Evolutionary conservation across 2,888 invertebrate genomes (phyloP).

Genomic region (Drosophila limbata): DNA sequence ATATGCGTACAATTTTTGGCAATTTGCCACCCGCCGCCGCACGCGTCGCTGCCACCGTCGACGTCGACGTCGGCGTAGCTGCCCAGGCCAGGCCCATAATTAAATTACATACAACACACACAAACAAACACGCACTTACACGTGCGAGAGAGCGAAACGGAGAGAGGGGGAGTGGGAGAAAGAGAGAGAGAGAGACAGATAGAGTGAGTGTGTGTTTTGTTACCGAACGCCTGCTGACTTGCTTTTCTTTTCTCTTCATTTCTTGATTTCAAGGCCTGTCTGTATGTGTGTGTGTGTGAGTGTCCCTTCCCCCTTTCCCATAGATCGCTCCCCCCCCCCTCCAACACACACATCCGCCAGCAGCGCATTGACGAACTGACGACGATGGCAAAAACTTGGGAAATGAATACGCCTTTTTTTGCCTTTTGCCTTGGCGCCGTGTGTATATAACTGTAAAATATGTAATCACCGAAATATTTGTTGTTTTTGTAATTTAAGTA

Average conservation of each 20-base stretch:
- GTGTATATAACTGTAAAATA: conserved; percentile 60
- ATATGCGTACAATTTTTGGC: conserved; percentile 81
- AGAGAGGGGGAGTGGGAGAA: not conserved
- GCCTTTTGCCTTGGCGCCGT: conserved; percentile 45
- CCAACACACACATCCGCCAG: conserved; percentile 55
- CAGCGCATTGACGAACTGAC: conserved; percentile 38
- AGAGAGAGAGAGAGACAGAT: not conserved
- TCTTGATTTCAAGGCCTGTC: conserved; percentile 59
- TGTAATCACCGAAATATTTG: conserved; percentile 69
- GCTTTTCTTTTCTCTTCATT: conserved; percentile 60
- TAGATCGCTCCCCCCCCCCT: conserved; percentile 4
- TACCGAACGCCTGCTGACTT: conserved; percentile 71
- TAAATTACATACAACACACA: conserved; percentile 71
- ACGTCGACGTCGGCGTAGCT: conserved; percentile 21
- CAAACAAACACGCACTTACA: conserved; percentile 13
- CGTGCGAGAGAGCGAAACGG: conserved; percentile 19
- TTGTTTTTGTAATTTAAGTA: conserved; percentile 69
- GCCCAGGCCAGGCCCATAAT: conserved; percentile 71
- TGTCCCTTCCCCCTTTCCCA: conserved; percentile 26
- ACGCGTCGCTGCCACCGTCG: conserved; percentile 47
- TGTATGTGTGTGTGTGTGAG: conserved; percentile 3
- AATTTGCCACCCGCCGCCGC: conserved; percentile 79
- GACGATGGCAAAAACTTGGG: conserved; percentile 41
- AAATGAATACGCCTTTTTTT: conserved; percentile 53
- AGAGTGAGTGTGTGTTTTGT: conserved; percentile 44